Base-by-base conservation (phyloP, 1,140 invertebrate species). In the Drosophila dunni region DNA sequence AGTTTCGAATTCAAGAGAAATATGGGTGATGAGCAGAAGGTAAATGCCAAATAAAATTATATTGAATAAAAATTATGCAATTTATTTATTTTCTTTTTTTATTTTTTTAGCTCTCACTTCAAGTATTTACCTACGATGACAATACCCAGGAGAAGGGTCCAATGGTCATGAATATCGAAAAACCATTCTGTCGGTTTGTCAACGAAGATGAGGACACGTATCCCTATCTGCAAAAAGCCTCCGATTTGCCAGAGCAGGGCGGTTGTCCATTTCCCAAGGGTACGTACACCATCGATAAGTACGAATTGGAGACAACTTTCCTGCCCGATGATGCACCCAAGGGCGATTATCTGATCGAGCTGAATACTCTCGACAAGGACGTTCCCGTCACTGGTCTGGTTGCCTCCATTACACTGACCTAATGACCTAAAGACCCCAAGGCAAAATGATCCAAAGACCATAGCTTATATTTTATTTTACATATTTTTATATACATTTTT, bases 151-250 rank as follows among this genome's bases (percentile, higher is more conserved):
- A 73, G 3, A 75, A 75, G 42, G 83, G 83, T 11, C 61, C 77
- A 2, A 15, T 85, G 69, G 75, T 90, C 0, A 75, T 90, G 78
- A 84, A 79, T 36, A 46, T 90, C 34, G 66, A 79, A 9, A 85
- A 85, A 8, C 85, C 81, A 0, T 82, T 90, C 57, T 90, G 85
- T n/a, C 24, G 82, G 63, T 90, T 90, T 34, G 13, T 90, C 48
- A 90, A 75, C 10, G 85, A 90, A 60, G 85, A 90, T 42, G 15
- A 60, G 36, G 73, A 90, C 54, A 85, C 85, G 0, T 90, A 90
- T 90, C 85, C 85, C 0, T 38, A 74, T 34, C 4, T 90, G 10
- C 60, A 62, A 8, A 71, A 85, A 42, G 38, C 46, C 7, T 90
- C 86, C 36, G 66, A 76, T 50, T 15, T 90, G 51, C 86, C 86